phyloP scores from a whole-genome alignment of 23 tunicate genomes.

The Botrylloides violaceus region DNA sequence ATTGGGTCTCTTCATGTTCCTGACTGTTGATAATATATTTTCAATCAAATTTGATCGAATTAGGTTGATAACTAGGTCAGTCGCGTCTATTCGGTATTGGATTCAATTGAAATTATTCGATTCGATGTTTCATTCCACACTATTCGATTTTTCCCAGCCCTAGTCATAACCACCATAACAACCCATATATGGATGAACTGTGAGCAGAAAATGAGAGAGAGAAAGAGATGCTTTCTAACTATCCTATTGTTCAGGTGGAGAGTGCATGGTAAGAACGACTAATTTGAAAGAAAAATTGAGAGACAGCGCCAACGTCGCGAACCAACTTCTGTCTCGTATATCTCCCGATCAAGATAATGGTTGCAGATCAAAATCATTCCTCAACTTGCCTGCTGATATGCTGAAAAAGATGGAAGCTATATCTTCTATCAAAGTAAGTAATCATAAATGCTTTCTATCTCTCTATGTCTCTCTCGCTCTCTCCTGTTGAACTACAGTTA shows the following conservation, averaged over 20 bases:
- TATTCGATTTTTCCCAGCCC: too few relatives aligned
- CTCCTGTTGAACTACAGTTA: too few relatives aligned
- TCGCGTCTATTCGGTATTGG: not conserved
- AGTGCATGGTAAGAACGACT: conserved; percentile 4
- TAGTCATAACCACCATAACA: not conserved
- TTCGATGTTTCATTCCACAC: too few relatives aligned
- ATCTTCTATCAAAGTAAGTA: not conserved
- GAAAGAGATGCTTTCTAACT: not conserved
- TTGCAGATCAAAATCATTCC: not conserved
- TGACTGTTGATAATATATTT: too few relatives aligned
- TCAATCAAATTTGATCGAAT: too few relatives aligned
- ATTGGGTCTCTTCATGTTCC: not conserved
- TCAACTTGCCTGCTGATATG: not conserved
- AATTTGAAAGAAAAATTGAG: conserved; percentile 1
- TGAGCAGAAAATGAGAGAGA: not conserved
- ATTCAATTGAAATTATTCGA: not conserved
- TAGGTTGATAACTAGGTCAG: too few relatives aligned
- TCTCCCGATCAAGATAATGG: not conserved
- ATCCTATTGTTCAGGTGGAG: not conserved
- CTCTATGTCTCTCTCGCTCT: too few relatives aligned
- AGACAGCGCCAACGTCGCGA: not conserved
- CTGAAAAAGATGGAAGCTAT: not conserved
- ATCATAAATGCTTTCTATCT: too few relatives aligned
- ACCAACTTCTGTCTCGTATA: not conserved
- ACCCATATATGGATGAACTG: not conserved